Evolutionary conservation across 2,888 invertebrate species (phyloP), one percentile per base, ranked within the genome.

Genomic region (Cantharis lateralis): DNA sequence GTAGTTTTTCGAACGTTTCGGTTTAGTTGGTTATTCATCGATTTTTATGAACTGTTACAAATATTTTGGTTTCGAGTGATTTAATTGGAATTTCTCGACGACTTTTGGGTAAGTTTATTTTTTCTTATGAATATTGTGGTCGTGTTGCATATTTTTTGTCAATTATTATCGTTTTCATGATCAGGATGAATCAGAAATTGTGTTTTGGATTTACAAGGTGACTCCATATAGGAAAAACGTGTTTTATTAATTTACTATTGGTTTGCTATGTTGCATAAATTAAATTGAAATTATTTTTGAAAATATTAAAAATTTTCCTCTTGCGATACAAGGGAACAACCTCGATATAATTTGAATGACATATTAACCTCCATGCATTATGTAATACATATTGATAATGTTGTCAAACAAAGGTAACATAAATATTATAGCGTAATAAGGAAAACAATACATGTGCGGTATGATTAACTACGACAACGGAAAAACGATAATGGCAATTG

Each of bases 401-500:
- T 66, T 66, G 64, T 20, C 13, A 20, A 66, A 66, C 64, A 66
- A 66, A 28, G 69, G 69, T 69, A 28, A 48, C 26, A 16, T 28
- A 16, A 16, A 64, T 64, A 64, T 18, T 63, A 64, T 16, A 32
- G 32, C 32, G 32, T 70, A 68, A 71, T 28, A 70, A 63, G 71
- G 74, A 74, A 76, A 78, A 76, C 78, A 75, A 78, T 78, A 75
- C 71, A 64, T 72, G 48, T 76, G 64, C 72, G 72, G 75, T 72
- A 72, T 72, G 78, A 78, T 72, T 78, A 75, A 73, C 70, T 26
- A 32, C 68, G 71, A 70, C 71, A 76, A 78, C 86, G 86, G 86
- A 86, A 87, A 86, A 87, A 84, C 83, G 85, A 85, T 86, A 84
- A 85, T 85, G 83, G 84, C 86, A 86, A 87, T 87, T 87, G 87